Evolutionary conservation across 2,113 vertebrate species (phyloP), one percentile per base, ranked within the genome.

Genomic region (Tachysurus vachellii): DNA sequence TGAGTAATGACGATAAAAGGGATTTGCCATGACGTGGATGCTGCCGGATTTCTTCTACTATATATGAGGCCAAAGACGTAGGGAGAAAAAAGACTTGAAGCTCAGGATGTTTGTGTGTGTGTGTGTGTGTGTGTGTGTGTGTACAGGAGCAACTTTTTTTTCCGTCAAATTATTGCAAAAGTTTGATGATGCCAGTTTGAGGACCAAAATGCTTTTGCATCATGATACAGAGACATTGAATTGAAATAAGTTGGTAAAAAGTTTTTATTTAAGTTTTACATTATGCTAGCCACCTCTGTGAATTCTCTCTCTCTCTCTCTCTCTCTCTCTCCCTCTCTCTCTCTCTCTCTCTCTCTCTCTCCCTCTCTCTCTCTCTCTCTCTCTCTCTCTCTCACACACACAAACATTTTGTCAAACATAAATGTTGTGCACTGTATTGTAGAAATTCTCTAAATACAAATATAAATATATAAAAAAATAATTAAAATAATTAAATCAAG

Each of bases 1-100:
- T 86, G 90, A 94, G 93, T 91, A 89, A 92, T 93, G 92, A 88
- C 54, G 87, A 91, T 87, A 86, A 87, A 89, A 79, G 77, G 82
- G 86, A 88, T 92, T 91, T 91, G 80, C 90, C 71, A 68, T 91
- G 91, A 91, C 83, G 76, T 88, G 83, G 88, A 86, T 77, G 59
- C 84, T 85, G 80, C 81, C 54, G 70, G 71, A 85, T 83, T 88
- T 90, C 56, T 89, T 86, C 31, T 12, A 83, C 81, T 88, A 80
- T 89, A 87, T 85, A 83, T 75, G 82, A 84, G 79, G 84, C 64
- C 56, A 88, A 62, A 87, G 62, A 70, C 28, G 54, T 31, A 68
- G 56, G 23, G 14, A 59, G 42, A 82, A 76, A 68, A 66, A 64
- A 59, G 42, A 44, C 62, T 70, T 11, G 3, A 56, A 50, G 44